Evolutionary conservation across 2,113 vertebrate genomes (phyloP).

Genomic region (Chlorocebus sabaeus): DNA sequence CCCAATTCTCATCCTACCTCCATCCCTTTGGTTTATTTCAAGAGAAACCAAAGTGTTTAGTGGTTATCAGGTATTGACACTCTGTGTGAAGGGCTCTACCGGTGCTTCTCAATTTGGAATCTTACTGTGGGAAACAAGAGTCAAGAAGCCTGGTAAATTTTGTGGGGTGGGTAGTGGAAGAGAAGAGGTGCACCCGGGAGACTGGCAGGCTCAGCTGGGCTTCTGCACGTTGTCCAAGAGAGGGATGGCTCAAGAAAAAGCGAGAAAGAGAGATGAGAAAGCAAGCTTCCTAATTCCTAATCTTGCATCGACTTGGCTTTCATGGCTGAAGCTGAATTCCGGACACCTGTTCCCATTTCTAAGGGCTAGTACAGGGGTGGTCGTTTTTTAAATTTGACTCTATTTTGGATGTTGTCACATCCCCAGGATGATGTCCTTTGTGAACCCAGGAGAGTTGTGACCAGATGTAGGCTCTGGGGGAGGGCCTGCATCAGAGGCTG

Average conservation of each 20-base stretch:
- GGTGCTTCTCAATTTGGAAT: neutral
- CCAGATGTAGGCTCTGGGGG: neutral
- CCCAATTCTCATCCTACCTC: neutral
- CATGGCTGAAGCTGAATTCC: neutral
- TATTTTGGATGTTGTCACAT: neutral
- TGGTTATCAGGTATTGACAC: neutral
- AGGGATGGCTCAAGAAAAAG: neutral
- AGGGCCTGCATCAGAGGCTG: neutral
- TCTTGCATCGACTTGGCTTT: neutral
- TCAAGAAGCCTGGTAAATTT: neutral
- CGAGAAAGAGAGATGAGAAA: neutral
- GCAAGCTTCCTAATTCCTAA: neutral
- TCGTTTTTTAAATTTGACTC: neutral
- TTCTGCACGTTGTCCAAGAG: neutral
- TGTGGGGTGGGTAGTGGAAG: neutral
- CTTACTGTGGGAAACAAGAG: neutral
- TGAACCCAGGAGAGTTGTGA: neutral
- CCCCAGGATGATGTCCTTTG: neutral
- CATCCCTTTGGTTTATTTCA: neutral
- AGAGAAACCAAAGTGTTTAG: neutral
- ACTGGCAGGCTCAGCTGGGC: neutral
- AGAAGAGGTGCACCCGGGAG: neutral
- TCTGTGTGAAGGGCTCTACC: neutral
- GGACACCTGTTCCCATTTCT: neutral
- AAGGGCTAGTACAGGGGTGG: neutral